phyloP scores from a whole-genome alignment of 2,113 vertebrate species.

The Nicator chloris region DNA sequence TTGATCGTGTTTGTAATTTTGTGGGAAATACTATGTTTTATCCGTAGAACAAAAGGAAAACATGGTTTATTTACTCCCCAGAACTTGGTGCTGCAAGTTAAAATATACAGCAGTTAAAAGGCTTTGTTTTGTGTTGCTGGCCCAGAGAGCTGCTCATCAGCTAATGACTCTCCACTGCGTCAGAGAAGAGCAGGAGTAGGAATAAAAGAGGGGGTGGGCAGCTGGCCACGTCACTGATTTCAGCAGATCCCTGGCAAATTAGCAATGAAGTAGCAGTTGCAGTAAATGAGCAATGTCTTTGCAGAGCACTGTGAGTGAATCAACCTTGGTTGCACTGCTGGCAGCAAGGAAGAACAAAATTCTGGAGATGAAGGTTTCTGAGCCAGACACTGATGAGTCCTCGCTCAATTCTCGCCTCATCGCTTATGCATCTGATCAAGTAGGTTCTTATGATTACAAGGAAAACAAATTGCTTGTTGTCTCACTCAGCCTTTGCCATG shows the following conservation, averaged over 20 bases:
- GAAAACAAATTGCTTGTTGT: neutral
- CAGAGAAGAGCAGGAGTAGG: neutral
- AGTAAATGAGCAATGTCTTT: neutral
- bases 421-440: constrained; percentile 93
- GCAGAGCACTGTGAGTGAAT: constrained; percentile 93
- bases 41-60: neutral
- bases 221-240: neutral
- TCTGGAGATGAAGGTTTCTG: constrained; percentile 75
- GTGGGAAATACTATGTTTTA: neutral
- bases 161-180: neutral
- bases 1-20: neutral
- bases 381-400: constrained; percentile 82
- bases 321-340: constrained; percentile 88
- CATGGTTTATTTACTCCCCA: neutral
- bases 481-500: neutral
- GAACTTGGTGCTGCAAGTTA: rapidly evolving
- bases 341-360: constrained; percentile 91
- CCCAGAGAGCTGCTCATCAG: neutral
- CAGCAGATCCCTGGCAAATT: neutral
- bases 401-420: constrained; percentile 85
- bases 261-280: neutral
- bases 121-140: neutral
- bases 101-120: neutral
- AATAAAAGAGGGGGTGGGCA: neutral
- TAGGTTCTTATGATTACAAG: constrained; percentile 23